These are phyloP conservation scores for Rhopalosiphum padi DNA, from an alignment of 1,140 invertebrate species.

Conservation along the genomic window DNA sequence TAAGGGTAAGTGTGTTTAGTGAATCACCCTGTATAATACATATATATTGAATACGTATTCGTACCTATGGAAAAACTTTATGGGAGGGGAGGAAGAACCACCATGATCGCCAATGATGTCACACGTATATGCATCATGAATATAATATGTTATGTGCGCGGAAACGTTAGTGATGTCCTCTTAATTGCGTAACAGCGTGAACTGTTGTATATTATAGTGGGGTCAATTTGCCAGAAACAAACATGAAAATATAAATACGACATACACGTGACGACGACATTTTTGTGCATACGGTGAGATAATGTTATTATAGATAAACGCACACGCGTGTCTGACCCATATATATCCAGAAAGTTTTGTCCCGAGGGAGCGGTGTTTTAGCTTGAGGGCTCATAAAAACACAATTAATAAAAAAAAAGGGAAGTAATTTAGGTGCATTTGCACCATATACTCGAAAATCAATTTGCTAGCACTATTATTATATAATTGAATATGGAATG, in stretches of 20 bases:
- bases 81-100: too few relatives aligned
- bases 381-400: not conserved
- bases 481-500: not conserved
- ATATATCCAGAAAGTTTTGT: not conserved
- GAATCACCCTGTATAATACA: not conserved
- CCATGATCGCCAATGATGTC: not conserved
- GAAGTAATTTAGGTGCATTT: not conserved
- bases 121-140: not conserved
- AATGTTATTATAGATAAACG: not conserved
- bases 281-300: not conserved
- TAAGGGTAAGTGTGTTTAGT: not conserved
- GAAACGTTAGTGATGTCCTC: not conserved
- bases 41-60: not conserved
- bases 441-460: not conserved
- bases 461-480: not conserved
- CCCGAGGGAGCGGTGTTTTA: not conserved
- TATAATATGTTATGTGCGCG: not conserved
- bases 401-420: not conserved
- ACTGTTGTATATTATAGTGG: not conserved
- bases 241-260: not conserved
- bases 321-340: not conserved
- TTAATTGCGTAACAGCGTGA: not conserved
- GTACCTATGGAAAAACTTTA: not conserved
- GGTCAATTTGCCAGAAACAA: not conserved
- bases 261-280: not conserved